Evolutionary conservation across 1,140 invertebrate species (phyloP).

Genomic region (Drepana arcuata): DNA sequence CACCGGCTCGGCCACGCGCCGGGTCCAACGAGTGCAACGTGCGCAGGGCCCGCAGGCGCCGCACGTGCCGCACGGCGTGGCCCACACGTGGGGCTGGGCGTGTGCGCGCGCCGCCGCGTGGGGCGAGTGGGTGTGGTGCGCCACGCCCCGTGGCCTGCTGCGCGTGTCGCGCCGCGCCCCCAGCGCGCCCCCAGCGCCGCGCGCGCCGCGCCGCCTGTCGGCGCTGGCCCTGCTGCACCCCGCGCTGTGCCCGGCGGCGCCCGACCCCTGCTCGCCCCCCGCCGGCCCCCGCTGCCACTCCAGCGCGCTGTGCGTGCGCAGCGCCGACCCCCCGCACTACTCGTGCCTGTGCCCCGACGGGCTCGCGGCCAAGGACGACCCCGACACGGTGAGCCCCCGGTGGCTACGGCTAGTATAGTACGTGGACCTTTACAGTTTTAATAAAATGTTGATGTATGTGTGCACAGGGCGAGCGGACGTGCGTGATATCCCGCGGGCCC

Average conservation of each 20-base stretch:
- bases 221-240: constrained; percentile 1
- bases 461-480: neutral
- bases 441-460: too few species aligned
- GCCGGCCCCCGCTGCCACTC: constrained; percentile 69
- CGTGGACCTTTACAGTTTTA: too few species aligned
- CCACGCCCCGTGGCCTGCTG: constrained; percentile 19
- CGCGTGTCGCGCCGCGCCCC: constrained; percentile 23
- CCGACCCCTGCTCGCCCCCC: constrained; percentile 34
- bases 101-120: constrained; percentile 31
- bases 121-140: constrained; percentile 46
- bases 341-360: constrained; percentile 81
- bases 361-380: constrained; percentile 40
- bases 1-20: too few species aligned
- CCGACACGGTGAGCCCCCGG: constrained; percentile 30
- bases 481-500: neutral
- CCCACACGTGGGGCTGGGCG: too few species aligned
- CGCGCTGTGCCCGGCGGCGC: neutral
- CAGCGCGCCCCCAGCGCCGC: constrained; percentile 4
- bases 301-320: constrained; percentile 74
- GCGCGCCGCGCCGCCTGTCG: constrained; percentile 4
- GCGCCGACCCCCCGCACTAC: constrained; percentile 40
- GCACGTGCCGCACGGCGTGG: constrained; percentile 10
- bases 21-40: too few species aligned
- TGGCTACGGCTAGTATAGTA: too few species aligned
- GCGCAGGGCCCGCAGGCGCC: too few species aligned